Evolutionary conservation across 2,888 invertebrate species (phyloP).

Genomic region (Venusia cambrica): DNA sequence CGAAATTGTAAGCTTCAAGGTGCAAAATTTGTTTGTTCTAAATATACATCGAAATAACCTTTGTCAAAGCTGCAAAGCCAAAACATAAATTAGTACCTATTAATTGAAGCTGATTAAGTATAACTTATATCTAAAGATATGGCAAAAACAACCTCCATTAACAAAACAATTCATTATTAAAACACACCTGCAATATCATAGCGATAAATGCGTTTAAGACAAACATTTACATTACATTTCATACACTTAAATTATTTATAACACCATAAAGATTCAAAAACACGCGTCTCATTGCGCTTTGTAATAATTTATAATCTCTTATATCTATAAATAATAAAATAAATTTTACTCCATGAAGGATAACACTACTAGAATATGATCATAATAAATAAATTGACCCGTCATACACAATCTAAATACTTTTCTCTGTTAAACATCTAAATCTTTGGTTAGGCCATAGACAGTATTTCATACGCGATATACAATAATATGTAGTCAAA

Average conservation of each 20-base stretch:
- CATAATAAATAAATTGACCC: conserved; percentile 21
- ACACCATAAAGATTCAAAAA: conserved; percentile 55
- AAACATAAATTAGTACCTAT: conserved; percentile 29
- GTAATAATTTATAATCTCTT: conserved; percentile 22
- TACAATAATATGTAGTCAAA: conserved; percentile 1
- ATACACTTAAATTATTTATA: conserved; percentile 33
- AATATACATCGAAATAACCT: conserved; percentile 7
- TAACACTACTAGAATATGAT: conserved; percentile 32
- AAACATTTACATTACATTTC: conserved; percentile 22
- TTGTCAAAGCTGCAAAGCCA: conserved; percentile 44
- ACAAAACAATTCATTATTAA: conserved; percentile 12
- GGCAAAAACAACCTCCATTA: conserved; percentile 26
- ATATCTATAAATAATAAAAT: conserved; percentile 27
- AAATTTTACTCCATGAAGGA: conserved; percentile 45
- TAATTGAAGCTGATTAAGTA: conserved; percentile 12
- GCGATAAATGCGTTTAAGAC: conserved; percentile 37
- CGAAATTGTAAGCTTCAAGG: conserved; percentile 19
- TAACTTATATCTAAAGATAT: conserved; percentile 30
- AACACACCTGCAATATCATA: conserved; percentile 23
- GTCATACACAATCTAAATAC: conserved; percentile 20
- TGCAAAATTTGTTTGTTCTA: conserved; percentile 1
- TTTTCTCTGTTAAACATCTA: conserved; percentile 9
- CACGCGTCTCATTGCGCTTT: conserved; percentile 52
- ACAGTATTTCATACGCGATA: conserved; percentile 1
- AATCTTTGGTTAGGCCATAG: conserved; percentile 27